phyloP scores from a whole-genome alignment of 2,797 vertebrate genomes.

The Sandelia bainsii region DNA sequence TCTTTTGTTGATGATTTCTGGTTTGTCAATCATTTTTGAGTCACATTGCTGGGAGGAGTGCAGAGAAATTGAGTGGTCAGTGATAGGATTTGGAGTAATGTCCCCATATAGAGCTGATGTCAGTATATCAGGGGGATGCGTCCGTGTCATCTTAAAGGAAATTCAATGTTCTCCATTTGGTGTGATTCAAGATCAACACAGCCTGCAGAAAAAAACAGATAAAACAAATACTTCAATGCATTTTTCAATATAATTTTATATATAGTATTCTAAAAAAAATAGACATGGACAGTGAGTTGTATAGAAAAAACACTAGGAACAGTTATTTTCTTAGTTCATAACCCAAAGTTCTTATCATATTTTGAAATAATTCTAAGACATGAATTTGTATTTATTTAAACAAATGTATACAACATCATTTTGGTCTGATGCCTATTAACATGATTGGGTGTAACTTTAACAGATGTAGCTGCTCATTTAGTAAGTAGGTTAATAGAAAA shows the following conservation, averaged over 20 bases:
- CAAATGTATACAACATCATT: background rate
- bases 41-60: conserved; percentile 88
- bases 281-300: background rate
- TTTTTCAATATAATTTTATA: background rate
- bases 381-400: background rate
- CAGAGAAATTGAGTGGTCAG: conserved; percentile 76
- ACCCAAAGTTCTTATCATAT: background rate
- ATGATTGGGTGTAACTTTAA: conserved; percentile 5
- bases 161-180: conserved; percentile 83
- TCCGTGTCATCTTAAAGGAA: conserved; percentile 96
- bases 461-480: conserved; percentile 29
- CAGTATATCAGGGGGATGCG: conserved; percentile 96
- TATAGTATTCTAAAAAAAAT: background rate
- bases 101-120: conserved; percentile 94
- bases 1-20: conserved; percentile 94
- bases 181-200: conserved; percentile 82
- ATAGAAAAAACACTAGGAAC: background rate
- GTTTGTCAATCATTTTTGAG: conserved; percentile 88
- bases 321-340: background rate
- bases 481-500: conserved; percentile 8
- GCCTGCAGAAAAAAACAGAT: conserved; percentile 73
- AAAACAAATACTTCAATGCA: conserved; percentile 24
- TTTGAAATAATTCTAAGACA: background rate
- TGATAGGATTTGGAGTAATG: conserved; percentile 87
- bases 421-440: background rate